phyloP scores from a whole-genome alignment of 2,113 vertebrate species.

The Platysternon megacephalum region DNA sequence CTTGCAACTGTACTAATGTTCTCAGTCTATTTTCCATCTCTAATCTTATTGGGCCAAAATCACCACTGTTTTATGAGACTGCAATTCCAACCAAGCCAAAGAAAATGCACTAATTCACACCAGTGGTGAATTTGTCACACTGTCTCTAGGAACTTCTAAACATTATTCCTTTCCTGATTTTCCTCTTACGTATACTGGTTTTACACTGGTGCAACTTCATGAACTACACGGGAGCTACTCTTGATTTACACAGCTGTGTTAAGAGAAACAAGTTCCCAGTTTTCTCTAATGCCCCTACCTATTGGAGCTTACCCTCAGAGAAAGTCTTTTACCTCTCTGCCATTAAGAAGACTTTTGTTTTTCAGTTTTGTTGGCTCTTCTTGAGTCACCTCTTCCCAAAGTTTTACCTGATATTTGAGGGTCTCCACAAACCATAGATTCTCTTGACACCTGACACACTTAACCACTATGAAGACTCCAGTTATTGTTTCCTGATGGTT shows the following conservation, averaged over 20 bases:
- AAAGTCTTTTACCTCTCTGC: not conserved
- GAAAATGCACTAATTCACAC: not conserved
- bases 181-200: not conserved
- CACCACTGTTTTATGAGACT: not conserved
- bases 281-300: not conserved
- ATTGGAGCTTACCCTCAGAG: not conserved
- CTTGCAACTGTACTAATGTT: not conserved
- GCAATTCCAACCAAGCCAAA: not conserved
- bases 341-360: not conserved
- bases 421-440: not conserved
- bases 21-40: not conserved
- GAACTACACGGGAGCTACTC: not conserved
- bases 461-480: not conserved
- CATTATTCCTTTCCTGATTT: not conserved
- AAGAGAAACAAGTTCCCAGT: not conserved
- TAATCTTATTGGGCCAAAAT: not conserved
- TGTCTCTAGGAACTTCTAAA: not conserved
- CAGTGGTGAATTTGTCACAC: not conserved
- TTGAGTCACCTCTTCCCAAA: not conserved
- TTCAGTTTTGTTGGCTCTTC: not conserved
- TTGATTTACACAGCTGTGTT: not conserved
- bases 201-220: not conserved
- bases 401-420: not conserved
- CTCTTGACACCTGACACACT: not conserved
- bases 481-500: not conserved